Conservation (phyloP, 2,888 invertebrate species). For the Odontothrips loti region DNA sequence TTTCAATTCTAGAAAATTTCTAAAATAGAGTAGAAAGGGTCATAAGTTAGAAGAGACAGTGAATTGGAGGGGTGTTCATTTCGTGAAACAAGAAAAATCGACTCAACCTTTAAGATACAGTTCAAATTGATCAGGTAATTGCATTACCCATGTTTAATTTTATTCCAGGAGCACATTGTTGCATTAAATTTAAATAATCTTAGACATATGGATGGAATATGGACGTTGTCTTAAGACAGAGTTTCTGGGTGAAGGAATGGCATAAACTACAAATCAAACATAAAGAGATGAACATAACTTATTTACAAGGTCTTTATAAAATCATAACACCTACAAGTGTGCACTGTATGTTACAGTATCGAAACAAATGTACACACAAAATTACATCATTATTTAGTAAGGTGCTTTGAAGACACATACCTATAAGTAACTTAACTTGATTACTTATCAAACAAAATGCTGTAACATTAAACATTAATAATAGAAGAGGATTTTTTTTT, state of each 20-base stretch:
- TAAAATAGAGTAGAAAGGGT: too few relatives aligned
- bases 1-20: too few relatives aligned
- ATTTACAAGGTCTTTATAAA: neutral
- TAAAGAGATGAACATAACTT: neutral
- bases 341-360: neutral
- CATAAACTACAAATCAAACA: neutral
- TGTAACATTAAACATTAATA: neutral
- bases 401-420: neutral
- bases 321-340: neutral
- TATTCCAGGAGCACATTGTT: too few relatives aligned
- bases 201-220: neutral
- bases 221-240: neutral
- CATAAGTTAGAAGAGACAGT: too few relatives aligned
- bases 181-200: neutral
- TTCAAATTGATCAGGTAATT: too few relatives aligned
- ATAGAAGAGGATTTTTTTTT: neutral
- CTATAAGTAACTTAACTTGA: neutral
- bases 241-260: neutral
- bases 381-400: neutral
- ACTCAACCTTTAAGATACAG: too few relatives aligned
- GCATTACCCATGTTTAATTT: too few relatives aligned
- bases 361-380: neutral
- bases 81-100: too few relatives aligned
- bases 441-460: slow-evolving; percentile 19
- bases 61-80: too few relatives aligned